These are phyloP conservation scores for Pachymerium ferrugineum DNA, from an alignment of 2,888 invertebrate species.

Conservation along the genomic window DNA sequence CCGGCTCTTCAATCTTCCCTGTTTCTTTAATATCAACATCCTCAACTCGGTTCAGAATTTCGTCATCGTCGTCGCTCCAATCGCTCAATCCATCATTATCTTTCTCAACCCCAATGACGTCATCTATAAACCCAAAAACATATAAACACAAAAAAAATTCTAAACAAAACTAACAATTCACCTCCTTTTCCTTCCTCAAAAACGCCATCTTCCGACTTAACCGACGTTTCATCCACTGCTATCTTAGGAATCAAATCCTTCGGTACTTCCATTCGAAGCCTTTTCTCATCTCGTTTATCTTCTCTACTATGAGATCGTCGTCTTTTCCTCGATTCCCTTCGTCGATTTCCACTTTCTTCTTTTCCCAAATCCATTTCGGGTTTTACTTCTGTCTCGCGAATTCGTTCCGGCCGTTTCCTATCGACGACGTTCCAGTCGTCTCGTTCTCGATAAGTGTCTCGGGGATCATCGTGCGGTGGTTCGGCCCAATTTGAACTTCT, in stretches of 20 bases:
- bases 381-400: not conserved
- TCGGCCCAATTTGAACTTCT: no score
- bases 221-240: not conserved
- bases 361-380: not conserved
- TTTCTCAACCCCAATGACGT: not conserved
- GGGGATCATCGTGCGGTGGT: no score
- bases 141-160: not conserved
- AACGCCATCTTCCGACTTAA: not conserved
- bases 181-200: not conserved
- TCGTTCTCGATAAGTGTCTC: not conserved
- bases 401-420: not conserved
- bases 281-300: not conserved
- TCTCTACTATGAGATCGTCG: not conserved
- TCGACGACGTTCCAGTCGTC: not conserved
- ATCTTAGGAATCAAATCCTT: not conserved
- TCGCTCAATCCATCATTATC: conserved; percentile 58
- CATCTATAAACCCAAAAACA: not conserved
- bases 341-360: not conserved
- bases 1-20: not conserved
- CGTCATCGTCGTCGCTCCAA: conserved; percentile 76
- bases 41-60: conserved; percentile 68
- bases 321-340: not conserved
- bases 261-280: not conserved
- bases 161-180: not conserved
- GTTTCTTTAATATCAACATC: not conserved